Evolutionary conservation across 2,888 invertebrate species (phyloP).

Genomic region (Eupithecia subfuscata): DNA sequence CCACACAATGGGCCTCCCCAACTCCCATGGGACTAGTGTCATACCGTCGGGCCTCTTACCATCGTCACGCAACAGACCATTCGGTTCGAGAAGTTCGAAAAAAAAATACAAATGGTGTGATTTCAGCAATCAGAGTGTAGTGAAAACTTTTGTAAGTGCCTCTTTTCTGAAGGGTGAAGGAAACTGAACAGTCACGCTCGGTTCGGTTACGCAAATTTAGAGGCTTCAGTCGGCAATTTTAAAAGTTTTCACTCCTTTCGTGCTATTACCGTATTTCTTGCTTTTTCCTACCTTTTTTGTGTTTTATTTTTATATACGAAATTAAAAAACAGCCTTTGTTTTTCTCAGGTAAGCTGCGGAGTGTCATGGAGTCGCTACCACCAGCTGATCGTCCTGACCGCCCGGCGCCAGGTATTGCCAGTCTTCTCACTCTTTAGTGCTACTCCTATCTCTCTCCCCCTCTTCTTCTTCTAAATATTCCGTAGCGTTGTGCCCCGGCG

Average conservation of each 20-base stretch:
- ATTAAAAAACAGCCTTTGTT: background rate
- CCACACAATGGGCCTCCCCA: too few species aligned
- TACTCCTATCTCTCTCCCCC: slow-evolving; percentile 22
- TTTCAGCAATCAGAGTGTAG: too few species aligned
- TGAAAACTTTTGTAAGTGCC: too few species aligned
- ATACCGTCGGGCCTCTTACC: too few species aligned
- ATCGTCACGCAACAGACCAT: too few species aligned
- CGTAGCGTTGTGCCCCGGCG: slow-evolving; percentile 16
- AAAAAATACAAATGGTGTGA: too few species aligned
- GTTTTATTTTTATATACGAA: background rate
- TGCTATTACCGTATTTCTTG: background rate
- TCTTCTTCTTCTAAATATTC: slow-evolving; percentile 14
- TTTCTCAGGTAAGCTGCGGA: slow-evolving; percentile 29
- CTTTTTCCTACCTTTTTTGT: background rate
- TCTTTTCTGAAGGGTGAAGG: background rate
- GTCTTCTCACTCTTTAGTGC: slow-evolving; percentile 34
- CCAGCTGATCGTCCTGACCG: slow-evolving; percentile 19
- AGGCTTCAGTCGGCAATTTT: background rate
- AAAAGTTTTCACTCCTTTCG: background rate
- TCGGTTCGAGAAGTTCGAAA: too few species aligned
- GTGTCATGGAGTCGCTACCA: slow-evolving; percentile 26
- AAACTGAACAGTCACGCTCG: background rate
- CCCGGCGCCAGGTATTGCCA: slow-evolving; percentile 25
- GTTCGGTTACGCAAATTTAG: background rate
- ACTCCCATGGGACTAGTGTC: too few species aligned